These are phyloP conservation scores for Bathynomus jamesi DNA, from an alignment of 1,140 invertebrate genomes.

Conservation along the genomic window DNA sequence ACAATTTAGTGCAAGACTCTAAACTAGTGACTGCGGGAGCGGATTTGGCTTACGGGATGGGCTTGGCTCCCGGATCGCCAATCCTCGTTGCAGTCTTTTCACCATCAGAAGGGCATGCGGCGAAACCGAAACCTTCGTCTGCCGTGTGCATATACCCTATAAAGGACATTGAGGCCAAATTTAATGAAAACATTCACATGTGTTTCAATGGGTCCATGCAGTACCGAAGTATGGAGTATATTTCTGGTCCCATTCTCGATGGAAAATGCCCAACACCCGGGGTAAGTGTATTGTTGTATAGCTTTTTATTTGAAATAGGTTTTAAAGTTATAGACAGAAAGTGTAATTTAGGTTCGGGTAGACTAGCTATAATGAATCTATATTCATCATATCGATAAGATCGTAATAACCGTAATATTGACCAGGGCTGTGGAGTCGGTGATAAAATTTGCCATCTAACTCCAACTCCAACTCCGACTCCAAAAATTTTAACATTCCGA, in stretches of 20 bases:
- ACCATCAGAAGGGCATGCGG: conserved; percentile 69
- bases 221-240: conserved; percentile 84
- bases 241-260: conserved; percentile 81
- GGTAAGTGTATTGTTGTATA: conserved; percentile 61
- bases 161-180: conserved; percentile 79
- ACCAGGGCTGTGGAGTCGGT: too few relatives aligned
- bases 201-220: conserved; percentile 91
- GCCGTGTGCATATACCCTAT: conserved; percentile 66
- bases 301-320: too few relatives aligned
- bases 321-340: too few relatives aligned
- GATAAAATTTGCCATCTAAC: too few relatives aligned
- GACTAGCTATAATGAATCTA: too few relatives aligned
- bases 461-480: too few relatives aligned
- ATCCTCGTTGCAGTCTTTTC: conserved; percentile 78
- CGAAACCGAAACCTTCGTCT: conserved; percentile 64
- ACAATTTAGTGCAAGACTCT: conserved; percentile 86
- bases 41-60: conserved; percentile 68
- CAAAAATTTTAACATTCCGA: too few relatives aligned
- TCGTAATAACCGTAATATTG: too few relatives aligned
- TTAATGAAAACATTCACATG: conserved; percentile 93
- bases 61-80: conserved; percentile 63
- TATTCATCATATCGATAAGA: too few relatives aligned
- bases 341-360: too few relatives aligned
- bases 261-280: conserved; percentile 67
- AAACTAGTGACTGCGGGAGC: conserved; percentile 70